Percentiles rank a stretch among this genome's conserved stretches.
Conservation (phyloP, 2,888 invertebrate genomes). For the Marronus borbonicus region DNA sequence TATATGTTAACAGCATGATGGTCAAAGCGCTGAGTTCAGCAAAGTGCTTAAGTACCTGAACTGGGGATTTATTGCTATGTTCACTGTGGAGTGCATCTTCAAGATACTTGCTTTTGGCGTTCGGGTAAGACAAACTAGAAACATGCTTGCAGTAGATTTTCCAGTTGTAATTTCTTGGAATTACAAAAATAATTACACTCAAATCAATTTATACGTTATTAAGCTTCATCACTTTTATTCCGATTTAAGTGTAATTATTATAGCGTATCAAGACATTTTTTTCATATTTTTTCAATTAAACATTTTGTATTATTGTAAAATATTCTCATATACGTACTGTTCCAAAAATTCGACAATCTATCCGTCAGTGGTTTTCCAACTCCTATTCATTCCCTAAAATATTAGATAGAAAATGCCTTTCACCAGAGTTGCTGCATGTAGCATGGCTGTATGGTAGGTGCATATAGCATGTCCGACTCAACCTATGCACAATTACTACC, state of each 20-base stretch:
- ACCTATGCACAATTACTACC: conserved; percentile 36
- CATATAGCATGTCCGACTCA: conserved; percentile 48
- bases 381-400: conserved; percentile 8
- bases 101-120: conserved; percentile 99
- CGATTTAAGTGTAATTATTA: conserved; percentile 33
- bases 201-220: background rate
- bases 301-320: conserved; percentile 21
- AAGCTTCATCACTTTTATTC: background rate
- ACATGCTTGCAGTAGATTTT: conserved; percentile 49
- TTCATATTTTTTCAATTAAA: conserved; percentile 10
- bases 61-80: conserved; percentile 99
- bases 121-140: conserved; percentile 83
- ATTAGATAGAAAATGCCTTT: conserved; percentile 10
- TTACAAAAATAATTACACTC: conserved; percentile 35
- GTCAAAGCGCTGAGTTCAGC: conserved; percentile 93
- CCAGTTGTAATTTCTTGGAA: conserved; percentile 40
- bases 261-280: conserved; percentile 27
- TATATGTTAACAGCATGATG: conserved; percentile 87
- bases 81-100: conserved; percentile 99
- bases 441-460: conserved; percentile 52
- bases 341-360: background rate
- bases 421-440: conserved; percentile 47
- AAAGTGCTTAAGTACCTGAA: conserved; percentile 96
- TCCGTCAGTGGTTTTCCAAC: conserved; percentile 25
- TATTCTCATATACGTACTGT: conserved; percentile 21